Base-by-base conservation (phyloP, 2,888 invertebrate genomes). In the Nasonia oneida region DNA sequence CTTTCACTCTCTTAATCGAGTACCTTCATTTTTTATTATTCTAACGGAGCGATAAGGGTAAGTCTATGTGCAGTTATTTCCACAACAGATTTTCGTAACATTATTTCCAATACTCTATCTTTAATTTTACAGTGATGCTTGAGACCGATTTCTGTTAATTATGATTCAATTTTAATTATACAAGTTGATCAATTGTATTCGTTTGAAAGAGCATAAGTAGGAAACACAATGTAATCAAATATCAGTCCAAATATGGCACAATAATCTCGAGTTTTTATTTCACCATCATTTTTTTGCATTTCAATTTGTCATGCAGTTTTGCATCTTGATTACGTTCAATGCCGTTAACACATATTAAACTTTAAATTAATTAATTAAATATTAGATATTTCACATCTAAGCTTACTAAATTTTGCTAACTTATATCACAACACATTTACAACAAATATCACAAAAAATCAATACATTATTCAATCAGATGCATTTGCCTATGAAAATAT, bases 41-140 rank as follows among this genome's bases (percentile, higher is more conserved):
- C 23, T 76, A 79, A 81, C 37, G 42, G 64, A 84, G 53, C 33
- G 53, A 64, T 47, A 12, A 70, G 61, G 67, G 57, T 80, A 74
- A 83, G 37, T 81, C 81, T 70, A 81, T 67, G 47, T 70, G 37
- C 67, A 77, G 42, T 71, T 75, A 1, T 61, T 23, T 15, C 82
- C 42, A 87, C 84, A 67, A 85, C 84, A 87, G 82, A 50, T 84
- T 87, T 81, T 84, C 79, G 18, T 76, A 70, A 39, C 61, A 29
- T 74, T 73, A 61, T 61, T 23, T 37, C 29, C n/a, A 50, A n/a
- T 61, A 2, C n/a, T 71, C 42, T 4, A 42, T 67, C 50, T n/a
- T 23, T n/a, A 61, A 61, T 23, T 61, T 61, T n/a, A 8, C 53
- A 3, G 3, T 53, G 18, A 3, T 53, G 18, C 18, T 6, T 61